A percentile compares a stretch with the other conserved stretches of the same genome.
Conservation (phyloP, 1,140 invertebrate species). For the Dermatophagoides farinae region DNA sequence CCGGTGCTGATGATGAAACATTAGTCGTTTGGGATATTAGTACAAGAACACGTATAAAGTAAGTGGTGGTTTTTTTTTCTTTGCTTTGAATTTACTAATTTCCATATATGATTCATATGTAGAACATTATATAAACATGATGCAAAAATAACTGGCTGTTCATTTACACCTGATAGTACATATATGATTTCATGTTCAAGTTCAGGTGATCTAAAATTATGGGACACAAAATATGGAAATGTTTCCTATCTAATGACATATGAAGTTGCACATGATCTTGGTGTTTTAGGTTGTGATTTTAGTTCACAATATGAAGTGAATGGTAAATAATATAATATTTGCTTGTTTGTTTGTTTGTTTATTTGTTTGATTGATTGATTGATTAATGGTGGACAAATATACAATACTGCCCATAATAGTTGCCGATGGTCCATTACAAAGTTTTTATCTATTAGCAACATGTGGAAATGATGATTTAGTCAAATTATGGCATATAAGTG, state of each 20-base stretch:
- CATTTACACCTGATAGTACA: constrained; percentile 42
- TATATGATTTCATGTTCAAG: constrained; percentile 43
- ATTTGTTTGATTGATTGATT: background rate
- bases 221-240: constrained; percentile 32
- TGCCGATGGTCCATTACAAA: constrained; percentile 15
- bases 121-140: constrained; percentile 44
- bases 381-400: background rate
- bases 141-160: constrained; percentile 33
- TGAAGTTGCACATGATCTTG: constrained; percentile 50
- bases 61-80: constrained; percentile 8
- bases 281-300: constrained; percentile 44
- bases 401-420: constrained; percentile 9
- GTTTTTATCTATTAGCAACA: constrained; percentile 36
- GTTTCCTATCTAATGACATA: constrained; percentile 27
- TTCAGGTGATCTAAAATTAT: constrained; percentile 41
- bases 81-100: constrained; percentile 3
- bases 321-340: constrained; percentile 11
- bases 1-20: constrained; percentile 49
- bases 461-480: constrained; percentile 50
- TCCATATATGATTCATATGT: constrained; percentile 16
- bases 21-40: constrained; percentile 49
- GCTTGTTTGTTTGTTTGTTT: no score
- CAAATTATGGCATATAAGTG: constrained; percentile 44
- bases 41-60: constrained; percentile 38
- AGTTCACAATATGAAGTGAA: constrained; percentile 27